A percentile compares a stretch with the other conserved stretches of the same genome.
These are phyloP conservation scores for Brachirus orientalis DNA, from an alignment of 2,113 vertebrate species.

Conservation along the genomic window DNA sequence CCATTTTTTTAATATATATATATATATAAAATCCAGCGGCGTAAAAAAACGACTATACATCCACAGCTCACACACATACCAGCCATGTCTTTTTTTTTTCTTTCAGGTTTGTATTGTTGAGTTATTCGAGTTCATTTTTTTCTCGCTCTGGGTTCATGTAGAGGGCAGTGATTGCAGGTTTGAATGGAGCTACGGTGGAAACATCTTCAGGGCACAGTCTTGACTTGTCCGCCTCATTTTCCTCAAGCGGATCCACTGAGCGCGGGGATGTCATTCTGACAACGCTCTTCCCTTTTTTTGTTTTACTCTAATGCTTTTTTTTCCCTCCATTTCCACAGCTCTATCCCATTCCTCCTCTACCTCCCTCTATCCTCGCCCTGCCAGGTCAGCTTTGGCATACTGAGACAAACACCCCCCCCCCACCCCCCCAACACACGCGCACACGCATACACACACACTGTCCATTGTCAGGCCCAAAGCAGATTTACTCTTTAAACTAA, in stretches of 20 bases:
- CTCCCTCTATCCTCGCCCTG: slow-evolving; percentile 65
- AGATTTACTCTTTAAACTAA: slow-evolving; percentile 91
- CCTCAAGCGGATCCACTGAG: slow-evolving; percentile 82
- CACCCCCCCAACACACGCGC: slow-evolving; percentile 26
- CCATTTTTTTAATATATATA: too few species aligned
- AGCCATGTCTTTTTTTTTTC: slow-evolving; percentile 17
- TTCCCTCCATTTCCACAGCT: slow-evolving; percentile 28
- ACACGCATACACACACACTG: slow-evolving; percentile 40
- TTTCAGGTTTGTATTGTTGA: slow-evolving; percentile 28
- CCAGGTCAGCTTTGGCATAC: slow-evolving; percentile 77
- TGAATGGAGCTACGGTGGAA: slow-evolving; percentile 88
- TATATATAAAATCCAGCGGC: too few species aligned
- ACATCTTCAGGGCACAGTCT: slow-evolving; percentile 90
- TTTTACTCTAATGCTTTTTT: slow-evolving; percentile 15
- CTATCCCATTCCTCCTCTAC: background rate
- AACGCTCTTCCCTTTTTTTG: slow-evolving; percentile 2
- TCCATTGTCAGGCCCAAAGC: slow-evolving; percentile 83
- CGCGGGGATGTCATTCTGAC: slow-evolving; percentile 53
- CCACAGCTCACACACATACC: slow-evolving; percentile 7
- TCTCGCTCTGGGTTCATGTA: slow-evolving; percentile 82
- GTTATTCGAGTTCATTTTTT: background rate
- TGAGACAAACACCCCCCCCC: slow-evolving; percentile 22
- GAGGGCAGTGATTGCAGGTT: slow-evolving; percentile 91
- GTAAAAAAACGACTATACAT: background rate
- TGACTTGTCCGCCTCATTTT: slow-evolving; percentile 89